Evolutionary conservation across 2,113 vertebrate genomes (phyloP).

Genomic region (Progne subis): DNA sequence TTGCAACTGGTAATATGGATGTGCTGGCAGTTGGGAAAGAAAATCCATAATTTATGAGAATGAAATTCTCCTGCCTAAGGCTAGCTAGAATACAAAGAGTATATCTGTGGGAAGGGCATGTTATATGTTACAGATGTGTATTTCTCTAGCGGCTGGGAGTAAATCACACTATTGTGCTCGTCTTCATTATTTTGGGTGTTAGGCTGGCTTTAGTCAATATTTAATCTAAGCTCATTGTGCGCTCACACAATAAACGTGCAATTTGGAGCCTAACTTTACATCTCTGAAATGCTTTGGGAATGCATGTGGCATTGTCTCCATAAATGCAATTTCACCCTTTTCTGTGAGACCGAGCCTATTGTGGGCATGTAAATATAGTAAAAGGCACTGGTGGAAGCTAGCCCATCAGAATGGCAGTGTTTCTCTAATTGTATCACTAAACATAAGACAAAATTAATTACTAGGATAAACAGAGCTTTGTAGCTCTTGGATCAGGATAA

Average conservation of each 20-base stretch:
- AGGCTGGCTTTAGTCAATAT: conserved; percentile 39
- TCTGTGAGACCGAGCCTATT: conserved; percentile 31
- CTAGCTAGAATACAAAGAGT: conserved; percentile 45
- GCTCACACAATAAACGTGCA: conserved; percentile 38
- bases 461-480: conserved; percentile 58
- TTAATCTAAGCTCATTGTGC: conserved; percentile 60
- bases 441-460: conserved; percentile 60
- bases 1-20: conserved; percentile 38
- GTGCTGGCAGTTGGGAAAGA: conserved; percentile 46
- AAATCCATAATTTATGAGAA: conserved; percentile 58
- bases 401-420: conserved; percentile 38
- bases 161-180: conserved; percentile 57
- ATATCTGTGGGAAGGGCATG: conserved; percentile 47
- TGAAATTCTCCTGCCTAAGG: conserved; percentile 56
- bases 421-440: conserved; percentile 51
- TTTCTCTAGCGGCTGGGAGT: conserved; percentile 36
- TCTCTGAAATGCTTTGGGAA: conserved; percentile 31
- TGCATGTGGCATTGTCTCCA: conserved; percentile 52
- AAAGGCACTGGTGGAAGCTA: conserved; percentile 42
- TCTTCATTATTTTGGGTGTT: conserved; percentile 61
- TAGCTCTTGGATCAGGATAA: conserved; percentile 42
- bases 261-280: conserved; percentile 59
- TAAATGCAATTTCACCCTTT: conserved; percentile 60
- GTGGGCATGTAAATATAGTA: conserved; percentile 37
- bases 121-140: conserved; percentile 52